Evolutionary conservation across 1,140 invertebrate species (phyloP).

Genomic region (Drosophila orena): DNA sequence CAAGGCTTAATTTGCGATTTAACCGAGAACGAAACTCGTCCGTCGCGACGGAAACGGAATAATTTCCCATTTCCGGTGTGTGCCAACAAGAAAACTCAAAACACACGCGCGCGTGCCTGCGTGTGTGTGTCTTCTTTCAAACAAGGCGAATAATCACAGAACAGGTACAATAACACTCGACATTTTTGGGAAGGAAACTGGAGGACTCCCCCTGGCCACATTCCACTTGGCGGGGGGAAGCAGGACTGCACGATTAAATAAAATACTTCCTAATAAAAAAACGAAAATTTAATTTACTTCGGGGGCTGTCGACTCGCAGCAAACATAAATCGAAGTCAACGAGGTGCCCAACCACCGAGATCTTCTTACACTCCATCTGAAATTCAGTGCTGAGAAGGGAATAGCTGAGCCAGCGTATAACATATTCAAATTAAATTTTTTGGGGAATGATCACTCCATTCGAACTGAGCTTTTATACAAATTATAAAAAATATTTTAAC

Average conservation of each 20-base stretch:
- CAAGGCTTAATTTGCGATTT: conserved; percentile 46
- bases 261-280: conserved; percentile 76
- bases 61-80: conserved; percentile 37
- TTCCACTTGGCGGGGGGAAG: conserved; percentile 21
- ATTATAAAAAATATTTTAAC: not conserved
- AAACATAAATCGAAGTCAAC: conserved; percentile 57
- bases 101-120: conserved; percentile 10
- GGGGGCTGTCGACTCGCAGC: conserved; percentile 39
- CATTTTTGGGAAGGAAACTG: not conserved
- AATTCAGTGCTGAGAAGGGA: not conserved
- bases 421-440: too few species aligned
- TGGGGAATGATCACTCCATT: too few species aligned
- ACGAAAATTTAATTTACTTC: conserved; percentile 58
- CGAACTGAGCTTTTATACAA: not conserved
- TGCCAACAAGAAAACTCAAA: conserved; percentile 19
- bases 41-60: conserved; percentile 46
- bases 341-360: conserved; percentile 26
- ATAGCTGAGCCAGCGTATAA: too few species aligned
- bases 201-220: not conserved
- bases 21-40: conserved; percentile 43
- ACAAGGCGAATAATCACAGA: conserved; percentile 42
- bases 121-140: conserved; percentile 19
- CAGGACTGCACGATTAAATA: conserved; percentile 69
- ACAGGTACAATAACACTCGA: conserved; percentile 46
- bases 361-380: not conserved